Percentiles rank a stretch among this genome's conserved stretches.
phyloP scores from a whole-genome alignment of 2,113 vertebrate species.

The Spheniscus mendiculus region DNA sequence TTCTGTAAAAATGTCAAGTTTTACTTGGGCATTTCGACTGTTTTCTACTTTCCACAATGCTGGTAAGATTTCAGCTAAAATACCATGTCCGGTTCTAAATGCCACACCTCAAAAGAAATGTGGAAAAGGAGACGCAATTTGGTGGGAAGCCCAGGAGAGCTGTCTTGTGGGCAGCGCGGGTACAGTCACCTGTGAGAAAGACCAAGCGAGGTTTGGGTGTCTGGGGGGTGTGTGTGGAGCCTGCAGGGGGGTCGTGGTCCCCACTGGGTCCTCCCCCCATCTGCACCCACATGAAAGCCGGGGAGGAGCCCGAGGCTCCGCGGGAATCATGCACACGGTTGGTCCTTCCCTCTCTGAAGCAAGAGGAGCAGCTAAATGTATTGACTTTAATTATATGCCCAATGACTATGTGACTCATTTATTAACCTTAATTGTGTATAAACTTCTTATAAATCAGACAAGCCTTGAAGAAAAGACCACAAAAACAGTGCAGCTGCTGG shows the following conservation, averaged over 20 bases:
- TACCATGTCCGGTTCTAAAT: fast-evolving
- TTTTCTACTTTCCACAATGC: not conserved
- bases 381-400: not conserved
- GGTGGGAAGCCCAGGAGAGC: not conserved
- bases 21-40: not conserved
- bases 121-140: not conserved
- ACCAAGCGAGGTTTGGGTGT: not conserved
- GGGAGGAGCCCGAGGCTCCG: not conserved
- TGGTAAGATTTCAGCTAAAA: not conserved
- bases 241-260: not conserved
- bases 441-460: not conserved
- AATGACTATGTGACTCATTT: not conserved
- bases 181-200: not conserved
- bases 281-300: not conserved
- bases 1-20: not conserved
- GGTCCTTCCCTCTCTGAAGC: not conserved
- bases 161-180: fast-evolving
- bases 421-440: not conserved
- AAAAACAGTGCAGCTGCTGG: not conserved
- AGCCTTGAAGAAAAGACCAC: not conserved
- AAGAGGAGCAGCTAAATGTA: no score
- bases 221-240: not conserved
- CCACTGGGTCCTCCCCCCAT: no score
- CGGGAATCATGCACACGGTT: fast-evolving
- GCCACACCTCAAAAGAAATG: not conserved